Evolutionary conservation across 2,888 invertebrate genomes (phyloP).

Genomic region (Cerceris rybyensis): DNA sequence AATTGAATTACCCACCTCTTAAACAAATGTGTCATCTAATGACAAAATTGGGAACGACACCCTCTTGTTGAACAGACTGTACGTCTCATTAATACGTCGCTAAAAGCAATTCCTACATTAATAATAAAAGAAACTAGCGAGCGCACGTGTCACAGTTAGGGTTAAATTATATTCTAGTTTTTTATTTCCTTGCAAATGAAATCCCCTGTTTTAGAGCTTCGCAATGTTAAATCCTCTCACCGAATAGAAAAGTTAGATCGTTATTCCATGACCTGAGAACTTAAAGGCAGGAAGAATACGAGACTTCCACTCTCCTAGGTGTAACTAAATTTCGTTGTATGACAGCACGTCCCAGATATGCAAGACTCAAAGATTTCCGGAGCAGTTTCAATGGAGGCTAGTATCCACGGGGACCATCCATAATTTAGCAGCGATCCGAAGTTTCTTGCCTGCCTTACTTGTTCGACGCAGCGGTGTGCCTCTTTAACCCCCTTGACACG

Average conservation of each 20-base stretch:
- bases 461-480: conserved; percentile 53
- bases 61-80: too few species aligned
- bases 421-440: conserved; percentile 61
- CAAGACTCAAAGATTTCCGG: conserved; percentile 45
- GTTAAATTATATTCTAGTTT: too few species aligned
- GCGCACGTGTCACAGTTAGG: too few species aligned
- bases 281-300: conserved; percentile 42
- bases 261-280: neutral
- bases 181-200: too few species aligned
- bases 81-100: too few species aligned
- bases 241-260: neutral
- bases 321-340: conserved; percentile 46
- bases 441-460: conserved; percentile 46
- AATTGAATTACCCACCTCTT: too few species aligned
- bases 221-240: too few species aligned
- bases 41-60: too few species aligned
- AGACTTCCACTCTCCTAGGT: conserved; percentile 20
- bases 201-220: too few species aligned
- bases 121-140: too few species aligned
- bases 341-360: conserved; percentile 39
- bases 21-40: too few species aligned
- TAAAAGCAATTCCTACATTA: too few species aligned
- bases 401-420: conserved; percentile 54
- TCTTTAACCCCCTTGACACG: conserved; percentile 64
- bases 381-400: conserved; percentile 34